Evolutionary conservation across 2,797 vertebrate species (phyloP).

Genomic region (Platyrinchus mystaceus): DNA sequence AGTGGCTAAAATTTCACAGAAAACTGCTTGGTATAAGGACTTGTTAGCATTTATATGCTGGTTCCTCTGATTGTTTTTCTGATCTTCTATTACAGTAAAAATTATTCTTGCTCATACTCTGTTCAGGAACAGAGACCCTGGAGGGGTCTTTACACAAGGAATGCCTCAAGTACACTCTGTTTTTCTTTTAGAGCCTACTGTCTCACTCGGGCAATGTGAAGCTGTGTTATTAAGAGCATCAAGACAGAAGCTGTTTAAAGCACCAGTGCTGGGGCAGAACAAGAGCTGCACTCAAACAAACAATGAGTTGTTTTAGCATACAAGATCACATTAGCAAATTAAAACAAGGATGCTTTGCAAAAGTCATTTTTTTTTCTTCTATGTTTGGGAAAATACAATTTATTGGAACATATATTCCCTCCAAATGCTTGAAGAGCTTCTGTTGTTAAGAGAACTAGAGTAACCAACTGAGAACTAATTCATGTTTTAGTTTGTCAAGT

Average conservation of each 20-base stretch:
- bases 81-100: not conserved
- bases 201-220: not conserved
- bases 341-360: not conserved
- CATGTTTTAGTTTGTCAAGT: conserved; percentile 19
- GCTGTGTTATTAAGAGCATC: not conserved
- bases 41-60: not conserved
- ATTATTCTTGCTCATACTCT: not conserved
- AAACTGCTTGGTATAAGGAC: not conserved
- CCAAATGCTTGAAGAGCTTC: not conserved
- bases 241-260: not conserved
- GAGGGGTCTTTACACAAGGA: not conserved
- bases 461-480: conserved; percentile 13
- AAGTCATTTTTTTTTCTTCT: not conserved
- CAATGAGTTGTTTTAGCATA: not conserved
- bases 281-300: not conserved
- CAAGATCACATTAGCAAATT: not conserved
- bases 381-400: conserved; percentile 26
- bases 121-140: not conserved
- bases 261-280: not conserved
- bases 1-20: not conserved
- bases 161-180: not conserved
- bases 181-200: not conserved
- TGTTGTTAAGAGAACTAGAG: not conserved
- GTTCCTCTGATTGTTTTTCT: not conserved
- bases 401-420: not conserved